Evolutionary conservation across 2,888 invertebrate genomes (phyloP).

Genomic region (Epistrophella euchroma): DNA sequence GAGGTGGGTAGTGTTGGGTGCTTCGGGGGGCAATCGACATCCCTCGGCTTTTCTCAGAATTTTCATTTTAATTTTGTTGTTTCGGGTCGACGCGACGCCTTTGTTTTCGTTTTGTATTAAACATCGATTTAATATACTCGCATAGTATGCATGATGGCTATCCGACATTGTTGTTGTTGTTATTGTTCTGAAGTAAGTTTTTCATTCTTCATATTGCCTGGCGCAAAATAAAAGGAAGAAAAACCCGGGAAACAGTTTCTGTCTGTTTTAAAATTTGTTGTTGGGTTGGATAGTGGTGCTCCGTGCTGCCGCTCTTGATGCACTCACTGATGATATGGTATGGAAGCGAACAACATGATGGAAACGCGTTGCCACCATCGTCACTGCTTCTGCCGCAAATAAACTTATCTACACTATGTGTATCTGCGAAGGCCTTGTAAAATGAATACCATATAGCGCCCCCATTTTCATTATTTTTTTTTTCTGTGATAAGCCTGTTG

Average conservation of each 20-base stretch:
- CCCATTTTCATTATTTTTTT: constrained; percentile 22
- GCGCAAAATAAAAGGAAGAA: constrained; percentile 13
- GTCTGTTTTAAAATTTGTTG: constrained; percentile 46
- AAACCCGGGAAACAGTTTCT: constrained; percentile 62
- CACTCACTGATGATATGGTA: constrained; percentile 24
- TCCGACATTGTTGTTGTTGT: constrained; percentile 54
- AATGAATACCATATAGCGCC: constrained; percentile 71
- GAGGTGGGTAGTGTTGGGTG: constrained; percentile 28
- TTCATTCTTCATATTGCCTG: constrained; percentile 44
- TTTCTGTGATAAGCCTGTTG: constrained; percentile 40
- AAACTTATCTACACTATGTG: constrained; percentile 60
- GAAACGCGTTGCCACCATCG: constrained; percentile 74
- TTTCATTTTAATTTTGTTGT: constrained; percentile 32
- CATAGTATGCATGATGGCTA: constrained; percentile 42
- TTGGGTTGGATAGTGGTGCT: not conserved
- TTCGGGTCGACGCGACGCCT: constrained; percentile 7
- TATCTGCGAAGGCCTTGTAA: constrained; percentile 62
- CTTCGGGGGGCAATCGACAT: constrained; percentile 30
- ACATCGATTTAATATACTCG: constrained; percentile 74
- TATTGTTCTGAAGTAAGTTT: constrained; percentile 51
- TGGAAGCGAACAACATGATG: constrained; percentile 67
- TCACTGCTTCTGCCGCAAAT: constrained; percentile 74
- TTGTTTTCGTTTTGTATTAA: constrained; percentile 69
- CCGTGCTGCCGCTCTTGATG: constrained; percentile 34
- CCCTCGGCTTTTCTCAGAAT: constrained; percentile 44